Evolutionary conservation across 2,797 vertebrate genomes (phyloP), one percentile per base, ranked within the genome.

Genomic region (Pseudomugil tenellus): DNA sequence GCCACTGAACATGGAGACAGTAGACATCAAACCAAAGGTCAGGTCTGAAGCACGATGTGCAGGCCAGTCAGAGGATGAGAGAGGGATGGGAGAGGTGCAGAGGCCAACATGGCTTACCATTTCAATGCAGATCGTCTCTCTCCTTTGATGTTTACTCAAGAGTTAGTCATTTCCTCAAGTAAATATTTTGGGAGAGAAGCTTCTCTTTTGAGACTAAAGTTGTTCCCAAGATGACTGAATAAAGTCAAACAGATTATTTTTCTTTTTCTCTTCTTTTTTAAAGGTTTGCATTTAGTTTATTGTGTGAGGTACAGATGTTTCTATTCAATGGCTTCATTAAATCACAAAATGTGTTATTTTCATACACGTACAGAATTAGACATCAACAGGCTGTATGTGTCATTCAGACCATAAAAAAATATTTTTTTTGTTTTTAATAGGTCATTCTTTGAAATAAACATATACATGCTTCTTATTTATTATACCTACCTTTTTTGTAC

Each of bases 11-110:
- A 69, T 66, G 31, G 34, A 73, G 78, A 73, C 76, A 67, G 56
- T 75, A 72, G 70, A 79, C 72, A 82, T 82, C 80, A 79, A 84
- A 80, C 72, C 74, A 83, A 77, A 87, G 84, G 86, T 90, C 86
- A 90, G 74, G 56, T 56, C 21, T 55, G 66, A 74, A 28, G 51
- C 43, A 54, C 61, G 61, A 70, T 76, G 68, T 78, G 65, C 55
- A 87, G 77, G 66, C 52, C 74, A 67, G 77, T 59, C 57, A 68
- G 65, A 69, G 77, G 62, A 79, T 54, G 68, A 68, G 71, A 67
- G 63, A 48, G 0, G 4, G 26, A 58, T 23, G 49, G 67, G 63
- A 72, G 55, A 35, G 26, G 58, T 68, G 39, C 68, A 66, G 65
- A 84, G 72, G 69, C 76, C 65, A 70, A 70, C 1, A 3, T 28